Conservation (phyloP, 1,140 invertebrate species). For the Anastatus disparis region DNA sequence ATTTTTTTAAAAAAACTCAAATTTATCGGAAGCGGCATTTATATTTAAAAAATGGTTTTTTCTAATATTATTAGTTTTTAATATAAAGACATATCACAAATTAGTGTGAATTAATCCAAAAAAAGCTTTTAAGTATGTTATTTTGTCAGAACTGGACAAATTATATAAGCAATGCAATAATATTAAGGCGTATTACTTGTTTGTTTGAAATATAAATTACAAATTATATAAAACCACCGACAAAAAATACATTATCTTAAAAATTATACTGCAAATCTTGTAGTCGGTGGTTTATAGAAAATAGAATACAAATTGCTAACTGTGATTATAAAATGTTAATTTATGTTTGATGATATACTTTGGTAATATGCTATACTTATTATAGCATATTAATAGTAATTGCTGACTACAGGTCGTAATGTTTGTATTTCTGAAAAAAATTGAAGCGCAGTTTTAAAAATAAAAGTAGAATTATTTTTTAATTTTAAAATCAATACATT, state of each 20-base stretch:
- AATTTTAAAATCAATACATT: constrained; percentile 9
- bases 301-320: constrained; percentile 44
- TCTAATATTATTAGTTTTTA: constrained; percentile 11
- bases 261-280: not conserved
- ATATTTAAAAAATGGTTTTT: not conserved
- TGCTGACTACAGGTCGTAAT: not conserved
- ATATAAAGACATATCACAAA: constrained; percentile 4
- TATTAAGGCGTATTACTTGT: constrained; percentile 9
- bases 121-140: not conserved
- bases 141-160: not conserved
- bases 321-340: constrained; percentile 52
- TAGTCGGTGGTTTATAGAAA: constrained; percentile 18
- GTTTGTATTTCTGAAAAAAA: not conserved
- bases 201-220: constrained; percentile 1
- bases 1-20: not conserved
- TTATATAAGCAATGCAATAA: constrained; percentile 9
- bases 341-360: constrained; percentile 44
- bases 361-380: not conserved
- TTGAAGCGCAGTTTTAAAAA: not conserved
- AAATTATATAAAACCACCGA: constrained; percentile 23
- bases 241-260: not conserved
- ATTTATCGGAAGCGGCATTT: constrained; percentile 7
- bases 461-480: constrained; percentile 22
- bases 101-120: not conserved
- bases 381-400: constrained; percentile 2